These are phyloP conservation scores for Cancer borealis DNA, from an alignment of 2,888 invertebrate species.

Conservation along the genomic window DNA sequence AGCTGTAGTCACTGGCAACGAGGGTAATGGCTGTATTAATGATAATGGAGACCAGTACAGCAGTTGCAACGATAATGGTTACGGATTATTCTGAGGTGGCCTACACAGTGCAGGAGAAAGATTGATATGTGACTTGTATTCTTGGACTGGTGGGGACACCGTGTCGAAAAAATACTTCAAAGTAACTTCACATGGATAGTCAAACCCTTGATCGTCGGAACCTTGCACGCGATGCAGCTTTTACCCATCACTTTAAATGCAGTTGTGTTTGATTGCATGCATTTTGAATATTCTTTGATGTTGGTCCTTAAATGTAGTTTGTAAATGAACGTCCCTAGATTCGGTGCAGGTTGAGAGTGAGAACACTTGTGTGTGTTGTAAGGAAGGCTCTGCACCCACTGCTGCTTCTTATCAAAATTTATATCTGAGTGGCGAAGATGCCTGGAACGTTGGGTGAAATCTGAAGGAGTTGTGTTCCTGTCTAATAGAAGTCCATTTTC, in stretches of 20 bases:
- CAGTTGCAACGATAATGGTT: not conserved
- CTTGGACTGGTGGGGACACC: not conserved
- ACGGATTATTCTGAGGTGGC: not conserved
- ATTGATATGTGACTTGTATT: not conserved
- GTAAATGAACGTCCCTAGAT: not conserved
- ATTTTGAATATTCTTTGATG: not conserved
- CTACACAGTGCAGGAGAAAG: not conserved
- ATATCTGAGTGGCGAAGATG: not conserved
- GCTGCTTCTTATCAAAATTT: not conserved
- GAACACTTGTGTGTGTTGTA: not conserved
- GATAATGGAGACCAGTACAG: not conserved
- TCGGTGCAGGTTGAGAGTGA: not conserved
- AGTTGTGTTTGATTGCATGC: not conserved
- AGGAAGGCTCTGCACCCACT: not conserved
- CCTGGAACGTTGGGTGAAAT: not conserved
- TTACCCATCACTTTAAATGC: not conserved
- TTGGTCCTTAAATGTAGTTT: not conserved
- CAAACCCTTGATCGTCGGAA: not conserved
- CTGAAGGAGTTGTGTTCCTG: not conserved
- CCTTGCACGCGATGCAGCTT: not conserved
- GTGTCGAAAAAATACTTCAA: not conserved
- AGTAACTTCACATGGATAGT: not conserved
- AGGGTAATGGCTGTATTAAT: not conserved
- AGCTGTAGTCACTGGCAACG: not conserved
- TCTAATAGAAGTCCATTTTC: not conserved